Conservation (phyloP, 23 tunicate species). For the Styela plicata region DNA sequence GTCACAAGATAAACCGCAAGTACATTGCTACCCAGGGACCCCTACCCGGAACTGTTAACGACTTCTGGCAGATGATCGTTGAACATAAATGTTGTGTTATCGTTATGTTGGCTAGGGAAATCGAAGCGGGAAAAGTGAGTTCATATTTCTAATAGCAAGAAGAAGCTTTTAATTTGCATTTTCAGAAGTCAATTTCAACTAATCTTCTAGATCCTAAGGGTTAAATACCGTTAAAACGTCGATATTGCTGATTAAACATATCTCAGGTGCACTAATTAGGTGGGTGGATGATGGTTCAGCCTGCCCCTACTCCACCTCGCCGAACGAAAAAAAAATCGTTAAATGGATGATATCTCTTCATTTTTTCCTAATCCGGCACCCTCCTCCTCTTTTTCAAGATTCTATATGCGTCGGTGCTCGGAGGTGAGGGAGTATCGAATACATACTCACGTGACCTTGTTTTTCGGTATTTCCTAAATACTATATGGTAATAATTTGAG, state of each 20-base stretch:
- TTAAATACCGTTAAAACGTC: neutral
- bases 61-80: conserved; percentile 42
- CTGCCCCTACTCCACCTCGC: neutral
- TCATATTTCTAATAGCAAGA: too few relatives aligned
- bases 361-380: too few relatives aligned
- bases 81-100: conserved; percentile 26
- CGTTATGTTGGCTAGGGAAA: conserved; percentile 36
- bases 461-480: too few relatives aligned
- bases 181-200: neutral
- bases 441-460: too few relatives aligned
- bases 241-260: neutral
- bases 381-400: too few relatives aligned
- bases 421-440: too few relatives aligned
- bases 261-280: too few relatives aligned
- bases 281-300: neutral
- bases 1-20: conserved; percentile 5
- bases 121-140: conserved; percentile 37
- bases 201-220: neutral
- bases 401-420: too few relatives aligned
- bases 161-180: neutral
- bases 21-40: conserved; percentile 57
- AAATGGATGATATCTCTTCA: too few relatives aligned
- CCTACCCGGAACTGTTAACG: conserved; percentile 7
- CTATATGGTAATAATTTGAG: too few relatives aligned
- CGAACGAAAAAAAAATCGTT: too few relatives aligned